phyloP scores from a whole-genome alignment of 2,113 vertebrate species.

The Oceanites oceanicus region DNA sequence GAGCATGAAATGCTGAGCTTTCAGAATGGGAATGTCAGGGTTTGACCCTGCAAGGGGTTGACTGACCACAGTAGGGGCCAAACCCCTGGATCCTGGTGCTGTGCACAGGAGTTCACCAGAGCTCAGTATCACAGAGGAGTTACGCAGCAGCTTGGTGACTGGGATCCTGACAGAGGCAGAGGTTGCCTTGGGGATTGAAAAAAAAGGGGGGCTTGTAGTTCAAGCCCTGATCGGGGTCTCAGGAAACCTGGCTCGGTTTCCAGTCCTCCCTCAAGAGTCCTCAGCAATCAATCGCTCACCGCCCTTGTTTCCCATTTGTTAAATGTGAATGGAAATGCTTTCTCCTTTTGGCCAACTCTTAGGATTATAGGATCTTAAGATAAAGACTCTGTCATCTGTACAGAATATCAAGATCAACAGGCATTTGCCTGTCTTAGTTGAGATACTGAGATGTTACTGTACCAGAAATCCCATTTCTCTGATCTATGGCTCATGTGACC shows the following conservation, averaged over 20 bases:
- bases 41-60: neutral
- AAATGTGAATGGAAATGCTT: neutral
- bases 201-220: neutral
- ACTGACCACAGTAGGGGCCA: fast-evolving
- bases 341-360: neutral
- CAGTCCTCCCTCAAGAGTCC: neutral
- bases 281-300: neutral
- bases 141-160: neutral
- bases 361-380: neutral
- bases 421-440: neutral
- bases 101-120: neutral
- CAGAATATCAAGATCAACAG: neutral
- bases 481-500: neutral
- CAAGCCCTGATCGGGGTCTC: neutral
- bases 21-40: neutral
- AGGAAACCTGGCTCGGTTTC: neutral
- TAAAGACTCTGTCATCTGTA: neutral
- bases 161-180: neutral
- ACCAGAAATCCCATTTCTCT: neutral
- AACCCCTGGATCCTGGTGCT: neutral
- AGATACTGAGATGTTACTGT: neutral
- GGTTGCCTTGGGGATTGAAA: neutral
- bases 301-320: neutral
- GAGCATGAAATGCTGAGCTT: neutral
- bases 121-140: neutral